phyloP scores from a whole-genome alignment of 2,888 invertebrate species.

The Aelia acuminata region DNA sequence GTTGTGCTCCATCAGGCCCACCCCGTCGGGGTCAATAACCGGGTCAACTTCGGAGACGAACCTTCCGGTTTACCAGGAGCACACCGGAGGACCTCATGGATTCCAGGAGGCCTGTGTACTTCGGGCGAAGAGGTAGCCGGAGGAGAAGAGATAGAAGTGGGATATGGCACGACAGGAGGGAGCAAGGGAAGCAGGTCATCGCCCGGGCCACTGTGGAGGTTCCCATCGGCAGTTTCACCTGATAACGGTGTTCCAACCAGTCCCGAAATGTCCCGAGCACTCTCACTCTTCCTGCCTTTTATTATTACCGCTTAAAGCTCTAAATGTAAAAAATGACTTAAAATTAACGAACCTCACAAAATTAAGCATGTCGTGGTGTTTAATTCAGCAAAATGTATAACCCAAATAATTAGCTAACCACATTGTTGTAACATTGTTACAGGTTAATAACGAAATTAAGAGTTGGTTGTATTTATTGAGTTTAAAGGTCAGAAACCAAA shows the following conservation, averaged over 20 bases:
- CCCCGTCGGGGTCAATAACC: slow-evolving; percentile 36
- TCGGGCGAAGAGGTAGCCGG: too few relatives aligned
- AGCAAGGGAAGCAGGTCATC: background rate
- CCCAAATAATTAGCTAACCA: too few relatives aligned
- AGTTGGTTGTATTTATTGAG: too few relatives aligned
- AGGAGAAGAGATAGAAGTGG: background rate
- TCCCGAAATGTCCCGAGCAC: background rate
- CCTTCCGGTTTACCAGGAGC: background rate
- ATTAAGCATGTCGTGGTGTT: too few relatives aligned
- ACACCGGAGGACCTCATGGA: background rate
- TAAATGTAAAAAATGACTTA: too few relatives aligned
- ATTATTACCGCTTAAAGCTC: background rate
- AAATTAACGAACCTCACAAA: too few relatives aligned
- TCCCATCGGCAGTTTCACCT: slow-evolving; percentile 31
- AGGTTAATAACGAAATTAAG: too few relatives aligned
- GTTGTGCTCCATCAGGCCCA: slow-evolving; percentile 19
- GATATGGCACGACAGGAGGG: background rate
- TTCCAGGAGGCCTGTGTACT: background rate
- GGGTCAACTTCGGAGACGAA: slow-evolving; percentile 5
- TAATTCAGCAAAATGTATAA: too few relatives aligned
- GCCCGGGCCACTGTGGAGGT: background rate
- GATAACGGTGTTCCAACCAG: slow-evolving; percentile 5
- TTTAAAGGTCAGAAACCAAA: too few relatives aligned
- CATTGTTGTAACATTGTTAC: too few relatives aligned
- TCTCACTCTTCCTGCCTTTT: background rate